phyloP scores from a whole-genome alignment of 2,797 vertebrate species.

The Alectoris magna region DNA sequence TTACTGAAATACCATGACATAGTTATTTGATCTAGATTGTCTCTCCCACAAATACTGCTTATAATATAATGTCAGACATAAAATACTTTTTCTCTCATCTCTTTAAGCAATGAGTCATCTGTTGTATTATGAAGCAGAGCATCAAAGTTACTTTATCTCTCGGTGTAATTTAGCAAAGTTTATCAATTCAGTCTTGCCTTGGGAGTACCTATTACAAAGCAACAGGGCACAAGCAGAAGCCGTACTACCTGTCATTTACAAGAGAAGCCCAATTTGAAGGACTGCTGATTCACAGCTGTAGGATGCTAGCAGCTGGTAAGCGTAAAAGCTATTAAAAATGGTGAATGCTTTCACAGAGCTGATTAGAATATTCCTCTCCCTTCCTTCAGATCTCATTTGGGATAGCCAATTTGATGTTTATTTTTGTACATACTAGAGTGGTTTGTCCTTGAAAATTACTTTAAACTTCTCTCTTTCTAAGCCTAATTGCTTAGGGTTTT shows the following conservation, averaged over 20 bases:
- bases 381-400: constrained; percentile 16
- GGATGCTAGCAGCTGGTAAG: constrained; percentile 3
- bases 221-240: background rate
- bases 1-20: background rate
- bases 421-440: constrained; percentile 15
- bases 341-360: constrained; percentile 35
- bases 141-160: background rate
- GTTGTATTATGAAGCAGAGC: background rate
- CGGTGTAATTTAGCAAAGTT: background rate
- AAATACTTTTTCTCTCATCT: background rate
- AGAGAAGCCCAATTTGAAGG: background rate
- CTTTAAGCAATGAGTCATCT: background rate
- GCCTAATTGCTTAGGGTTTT: background rate
- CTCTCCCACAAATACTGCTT: background rate
- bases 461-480: background rate
- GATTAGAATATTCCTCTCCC: constrained; percentile 37
- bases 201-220: background rate
- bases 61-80: background rate
- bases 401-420: constrained; percentile 29
- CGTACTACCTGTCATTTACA: constrained; percentile 12
- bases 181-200: background rate
- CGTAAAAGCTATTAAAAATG: constrained; percentile 57
- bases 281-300: constrained; percentile 43
- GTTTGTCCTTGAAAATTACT: constrained; percentile 49
- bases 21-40: background rate